Percentiles rank a stretch among this genome's conserved stretches.
Evolutionary conservation across 2,113 vertebrate genomes (phyloP).

Genomic region (Ailuropoda melanoleuca): DNA sequence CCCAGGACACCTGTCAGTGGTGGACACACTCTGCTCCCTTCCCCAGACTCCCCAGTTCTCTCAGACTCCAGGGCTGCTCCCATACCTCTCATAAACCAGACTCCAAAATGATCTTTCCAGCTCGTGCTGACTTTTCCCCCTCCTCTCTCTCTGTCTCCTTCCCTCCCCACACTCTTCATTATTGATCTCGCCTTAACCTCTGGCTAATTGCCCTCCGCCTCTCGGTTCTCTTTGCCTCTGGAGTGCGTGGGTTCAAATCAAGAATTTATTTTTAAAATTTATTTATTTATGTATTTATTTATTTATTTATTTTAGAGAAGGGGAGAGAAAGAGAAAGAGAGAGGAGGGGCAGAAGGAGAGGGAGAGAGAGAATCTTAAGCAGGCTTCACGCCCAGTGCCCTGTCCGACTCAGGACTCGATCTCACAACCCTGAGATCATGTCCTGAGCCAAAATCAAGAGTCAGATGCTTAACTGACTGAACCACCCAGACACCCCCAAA

Average conservation of each 20-base stretch:
- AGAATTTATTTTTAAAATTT: not conserved
- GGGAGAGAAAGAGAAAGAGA: not conserved
- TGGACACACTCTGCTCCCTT: fast-evolving
- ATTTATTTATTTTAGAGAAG: not conserved
- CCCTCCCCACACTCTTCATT: not conserved
- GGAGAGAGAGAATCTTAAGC: not conserved
- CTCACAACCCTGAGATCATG: not conserved
- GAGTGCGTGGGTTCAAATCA: not conserved
- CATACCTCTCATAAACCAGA: not conserved
- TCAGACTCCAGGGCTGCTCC: not conserved
- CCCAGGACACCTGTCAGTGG: not conserved
- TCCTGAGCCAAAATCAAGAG: not conserved
- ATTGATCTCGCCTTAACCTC: not conserved
- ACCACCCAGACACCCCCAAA: not conserved
- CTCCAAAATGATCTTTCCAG: not conserved
- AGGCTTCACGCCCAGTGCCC: not conserved
- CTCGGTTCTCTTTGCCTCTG: not conserved
- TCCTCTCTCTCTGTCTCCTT: not conserved
- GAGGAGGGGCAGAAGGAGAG: too few species aligned
- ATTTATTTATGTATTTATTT: not conserved
- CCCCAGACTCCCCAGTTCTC: not conserved
- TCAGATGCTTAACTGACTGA: not conserved
- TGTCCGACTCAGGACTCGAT: not conserved
- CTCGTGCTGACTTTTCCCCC: not conserved
- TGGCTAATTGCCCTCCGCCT: not conserved